Conservation (phyloP, 2,888 invertebrate genomes). For the Tuta absoluta region DNA sequence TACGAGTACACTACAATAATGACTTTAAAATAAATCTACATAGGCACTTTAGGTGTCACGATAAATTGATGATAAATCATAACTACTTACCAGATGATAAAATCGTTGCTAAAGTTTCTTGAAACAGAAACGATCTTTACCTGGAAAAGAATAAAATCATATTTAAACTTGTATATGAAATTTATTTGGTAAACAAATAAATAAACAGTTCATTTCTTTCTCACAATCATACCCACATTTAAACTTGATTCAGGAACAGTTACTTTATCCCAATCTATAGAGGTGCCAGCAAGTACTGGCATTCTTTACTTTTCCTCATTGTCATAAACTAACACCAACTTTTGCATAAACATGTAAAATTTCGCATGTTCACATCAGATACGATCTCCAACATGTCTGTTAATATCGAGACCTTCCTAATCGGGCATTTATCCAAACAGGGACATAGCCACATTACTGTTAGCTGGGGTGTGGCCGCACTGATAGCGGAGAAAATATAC, state of each 20-base stretch:
- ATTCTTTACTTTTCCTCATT: constrained; percentile 22
- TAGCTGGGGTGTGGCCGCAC: not conserved
- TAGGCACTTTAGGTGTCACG: no score
- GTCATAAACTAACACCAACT: constrained; percentile 17
- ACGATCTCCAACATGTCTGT: constrained; percentile 12
- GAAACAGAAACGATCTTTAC: not conserved
- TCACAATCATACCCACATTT: no score
- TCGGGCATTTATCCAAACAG: constrained; percentile 27
- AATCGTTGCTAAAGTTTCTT: not conserved
- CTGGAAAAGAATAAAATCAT: constrained; percentile 1
- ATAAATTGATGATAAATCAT: no score
- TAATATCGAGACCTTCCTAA: constrained; percentile 22
- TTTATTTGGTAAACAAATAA: not conserved
- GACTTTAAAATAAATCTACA: no score
- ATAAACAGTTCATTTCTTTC: not conserved
- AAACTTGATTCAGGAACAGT: not conserved
- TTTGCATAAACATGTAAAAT: constrained; percentile 20
- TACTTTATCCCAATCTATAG: not conserved
- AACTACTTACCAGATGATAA: no score
- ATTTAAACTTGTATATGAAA: no score
- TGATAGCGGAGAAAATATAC: not conserved
- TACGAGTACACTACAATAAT: no score
- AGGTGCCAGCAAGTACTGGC: not conserved
- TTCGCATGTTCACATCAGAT: constrained; percentile 18
- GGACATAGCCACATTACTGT: constrained; percentile 22